Percentiles rank a stretch among this genome's conserved stretches.
Conservation (phyloP, 2,113 vertebrate species). For the Puma concolor region DNA sequence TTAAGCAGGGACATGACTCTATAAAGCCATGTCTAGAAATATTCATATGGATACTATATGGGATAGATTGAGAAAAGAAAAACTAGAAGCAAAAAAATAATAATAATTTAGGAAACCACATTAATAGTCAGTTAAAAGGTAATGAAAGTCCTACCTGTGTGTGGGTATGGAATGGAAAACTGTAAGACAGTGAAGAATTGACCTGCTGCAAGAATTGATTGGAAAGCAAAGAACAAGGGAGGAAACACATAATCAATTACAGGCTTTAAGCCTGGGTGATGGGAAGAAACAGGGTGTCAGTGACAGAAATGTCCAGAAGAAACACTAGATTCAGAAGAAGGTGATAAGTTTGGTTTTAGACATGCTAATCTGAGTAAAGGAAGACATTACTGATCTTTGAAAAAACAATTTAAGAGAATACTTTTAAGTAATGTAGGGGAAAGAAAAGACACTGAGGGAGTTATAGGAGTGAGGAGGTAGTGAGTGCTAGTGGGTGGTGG, state of each 20-base stretch:
- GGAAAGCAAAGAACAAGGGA: slow-evolving; percentile 4
- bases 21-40: slow-evolving; percentile 14
- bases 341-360: neutral
- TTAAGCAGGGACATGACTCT: neutral
- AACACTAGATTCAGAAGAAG: neutral
- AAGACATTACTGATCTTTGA: neutral
- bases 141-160: neutral
- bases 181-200: neutral
- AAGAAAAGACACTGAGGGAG: neutral
- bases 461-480: neutral
- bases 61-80: neutral
- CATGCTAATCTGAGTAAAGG: neutral
- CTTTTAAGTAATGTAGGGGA: neutral
- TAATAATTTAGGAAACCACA: neutral
- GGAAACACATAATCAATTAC: neutral
- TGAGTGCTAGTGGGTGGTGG: neutral
- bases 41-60: neutral
- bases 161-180: neutral
- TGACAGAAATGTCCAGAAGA: neutral
- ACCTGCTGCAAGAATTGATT: neutral
- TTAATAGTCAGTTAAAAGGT: neutral
- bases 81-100: neutral
- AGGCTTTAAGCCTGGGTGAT: neutral
- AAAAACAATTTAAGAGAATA: neutral
- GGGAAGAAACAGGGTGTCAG: neutral